Evolutionary conservation across 2,113 vertebrate species (phyloP), one percentile per base, ranked within the genome.

Genomic region (Labrus mixtus): DNA sequence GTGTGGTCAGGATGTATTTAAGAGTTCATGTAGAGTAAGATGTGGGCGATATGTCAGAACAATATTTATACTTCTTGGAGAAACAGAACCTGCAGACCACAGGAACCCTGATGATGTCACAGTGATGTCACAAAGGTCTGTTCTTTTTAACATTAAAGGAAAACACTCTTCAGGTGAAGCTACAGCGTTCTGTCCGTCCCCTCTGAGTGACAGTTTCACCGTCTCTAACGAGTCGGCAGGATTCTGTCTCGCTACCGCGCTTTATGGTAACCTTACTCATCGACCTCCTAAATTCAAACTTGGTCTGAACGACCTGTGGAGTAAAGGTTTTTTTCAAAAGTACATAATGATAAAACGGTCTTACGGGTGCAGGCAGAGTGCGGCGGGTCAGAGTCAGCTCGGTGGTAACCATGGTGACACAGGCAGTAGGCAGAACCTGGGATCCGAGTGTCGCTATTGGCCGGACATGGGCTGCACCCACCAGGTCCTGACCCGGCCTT

Each of bases 321-420:
- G 25, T 25, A 25, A 43, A 10, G 3, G 3, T 43, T 13, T 2
- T 3, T 43, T 43, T 12, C 10, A 43, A 13, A 43, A 12, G 41
- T 43, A 13, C 15, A 46, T 6, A 16, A 46, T 16, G 45, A 16
- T 15, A 46, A 46, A 29, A 1, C 8, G 2, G 36, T 16, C 95
- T 96, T 81, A 96, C 96, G 90, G 6, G 94, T 95, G 82, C 96
- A 96, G 46, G 92, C 80, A 0, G 81, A 78, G 12, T 87, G 70
- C 0, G 72, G 82, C 0, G 91, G 82, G 73, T 96, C 96, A 0
- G 90, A 79, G 45, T 78, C 82, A 0, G 94, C 91, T 0, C 95
- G 92, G 17, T 93, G 90, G 89, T 93, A 94, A 2, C 94, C 94
- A 0, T 56, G 48, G 19, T 74, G 90, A 65, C 96, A 96, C 7